These are phyloP conservation scores for Kradibia gibbosae DNA, from an alignment of 1,140 invertebrate species.

Conservation along the genomic window DNA sequence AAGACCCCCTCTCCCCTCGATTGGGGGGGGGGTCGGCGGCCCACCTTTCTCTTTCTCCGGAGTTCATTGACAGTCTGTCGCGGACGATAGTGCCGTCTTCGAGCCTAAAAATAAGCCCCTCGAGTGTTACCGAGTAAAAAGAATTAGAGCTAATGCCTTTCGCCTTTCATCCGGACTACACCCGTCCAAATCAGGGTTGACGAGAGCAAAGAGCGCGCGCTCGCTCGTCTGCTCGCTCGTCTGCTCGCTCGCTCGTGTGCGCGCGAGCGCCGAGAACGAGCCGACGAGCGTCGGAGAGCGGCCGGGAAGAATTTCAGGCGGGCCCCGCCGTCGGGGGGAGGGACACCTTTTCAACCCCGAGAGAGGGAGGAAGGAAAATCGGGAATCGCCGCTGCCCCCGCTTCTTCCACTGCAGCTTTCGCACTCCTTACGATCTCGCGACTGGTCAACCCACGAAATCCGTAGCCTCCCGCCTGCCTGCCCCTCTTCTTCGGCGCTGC, in stretches of 20 bases:
- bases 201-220: background rate
- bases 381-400: slow-evolving; percentile 19
- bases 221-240: background rate
- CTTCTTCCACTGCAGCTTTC: slow-evolving; percentile 44
- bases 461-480: background rate
- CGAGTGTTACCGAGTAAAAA: slow-evolving; percentile 38
- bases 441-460: slow-evolving; percentile 26
- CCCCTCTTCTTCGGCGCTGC: background rate
- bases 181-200: slow-evolving; percentile 29
- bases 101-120: slow-evolving; percentile 50
- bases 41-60: slow-evolving; percentile 40
- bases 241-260: background rate
- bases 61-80: slow-evolving; percentile 53
- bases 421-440: slow-evolving; percentile 46
- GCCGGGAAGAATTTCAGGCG: slow-evolving; percentile 4
- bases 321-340: slow-evolving; percentile 15
- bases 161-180: slow-evolving; percentile 27
- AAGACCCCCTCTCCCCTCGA: background rate
- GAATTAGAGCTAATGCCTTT: slow-evolving; percentile 22
- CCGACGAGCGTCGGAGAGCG: background rate
- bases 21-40: no score
- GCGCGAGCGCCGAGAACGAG: background rate
- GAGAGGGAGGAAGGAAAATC: background rate
- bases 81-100: slow-evolving; percentile 46
- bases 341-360: background rate